These are phyloP conservation scores for Caracal caracal DNA, from an alignment of 2,113 vertebrate genomes.

Conservation along the genomic window DNA sequence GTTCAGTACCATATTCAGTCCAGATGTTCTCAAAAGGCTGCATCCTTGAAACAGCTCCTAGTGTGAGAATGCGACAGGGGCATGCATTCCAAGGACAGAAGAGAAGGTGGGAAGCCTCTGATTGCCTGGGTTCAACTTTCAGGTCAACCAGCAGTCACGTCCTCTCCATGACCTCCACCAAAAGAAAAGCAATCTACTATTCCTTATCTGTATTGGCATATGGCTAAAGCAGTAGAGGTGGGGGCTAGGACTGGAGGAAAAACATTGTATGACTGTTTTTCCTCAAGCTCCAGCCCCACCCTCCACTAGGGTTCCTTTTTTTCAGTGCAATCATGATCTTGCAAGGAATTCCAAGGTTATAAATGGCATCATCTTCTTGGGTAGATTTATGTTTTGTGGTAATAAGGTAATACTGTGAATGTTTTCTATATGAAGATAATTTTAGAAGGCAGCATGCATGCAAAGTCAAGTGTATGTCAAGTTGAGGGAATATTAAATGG, in stretches of 20 bases:
- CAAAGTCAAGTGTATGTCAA: neutral
- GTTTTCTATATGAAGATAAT: slow-evolving; percentile 4
- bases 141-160: neutral
- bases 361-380: neutral
- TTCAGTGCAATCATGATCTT: neutral
- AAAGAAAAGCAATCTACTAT: neutral
- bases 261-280: neutral
- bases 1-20: neutral
- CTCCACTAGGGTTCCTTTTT: neutral
- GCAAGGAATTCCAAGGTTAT: neutral
- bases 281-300: neutral
- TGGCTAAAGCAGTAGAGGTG: neutral
- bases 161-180: neutral
- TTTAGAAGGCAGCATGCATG: neutral
- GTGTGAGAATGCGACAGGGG: neutral
- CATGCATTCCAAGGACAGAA: neutral
- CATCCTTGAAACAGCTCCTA: neutral
- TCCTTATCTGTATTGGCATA: neutral
- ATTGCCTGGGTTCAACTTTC: neutral
- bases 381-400: neutral
- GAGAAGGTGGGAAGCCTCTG: neutral
- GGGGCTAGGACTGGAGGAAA: neutral
- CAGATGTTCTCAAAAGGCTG: neutral
- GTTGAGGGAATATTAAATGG: neutral
- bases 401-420: neutral